These are phyloP conservation scores for Alosa sapidissima DNA, from an alignment of 2,797 vertebrate species.

Conservation along the genomic window DNA sequence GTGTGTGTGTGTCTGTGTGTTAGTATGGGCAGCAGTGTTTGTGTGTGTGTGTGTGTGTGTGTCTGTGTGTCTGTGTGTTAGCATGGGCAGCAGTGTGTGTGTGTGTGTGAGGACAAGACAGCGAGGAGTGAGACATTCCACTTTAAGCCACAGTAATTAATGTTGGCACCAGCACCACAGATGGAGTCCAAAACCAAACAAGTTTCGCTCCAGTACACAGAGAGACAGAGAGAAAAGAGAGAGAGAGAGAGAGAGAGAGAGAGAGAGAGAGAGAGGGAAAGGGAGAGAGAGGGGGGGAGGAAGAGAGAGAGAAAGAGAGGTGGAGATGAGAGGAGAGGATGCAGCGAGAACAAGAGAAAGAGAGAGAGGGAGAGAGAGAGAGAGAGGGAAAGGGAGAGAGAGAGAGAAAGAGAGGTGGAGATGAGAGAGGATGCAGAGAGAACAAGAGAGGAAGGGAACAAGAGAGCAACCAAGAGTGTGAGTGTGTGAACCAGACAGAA, in stretches of 20 bases:
- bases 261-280: neutral
- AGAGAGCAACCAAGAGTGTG: neutral
- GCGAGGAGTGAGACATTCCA: slow-evolving; percentile 48
- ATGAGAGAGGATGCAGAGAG: neutral
- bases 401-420: neutral
- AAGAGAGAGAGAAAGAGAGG: neutral
- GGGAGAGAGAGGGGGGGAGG: neutral
- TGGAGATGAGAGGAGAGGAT: too few relatives aligned
- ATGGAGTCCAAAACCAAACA: slow-evolving; percentile 55
- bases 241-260: neutral
- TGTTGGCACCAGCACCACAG: slow-evolving; percentile 46
- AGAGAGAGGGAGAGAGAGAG: neutral
- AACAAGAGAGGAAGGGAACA: too few relatives aligned
- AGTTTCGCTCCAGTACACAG: slow-evolving; percentile 49
- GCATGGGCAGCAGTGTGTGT: too few relatives aligned
- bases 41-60: too few relatives aligned
- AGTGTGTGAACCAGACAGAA: neutral
- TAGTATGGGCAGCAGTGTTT: too few relatives aligned
- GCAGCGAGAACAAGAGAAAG: neutral
- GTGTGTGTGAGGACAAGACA: neutral
- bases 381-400: neutral
- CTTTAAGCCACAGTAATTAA: slow-evolving; percentile 59
- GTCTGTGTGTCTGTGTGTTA: too few relatives aligned
- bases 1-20: too few relatives aligned
- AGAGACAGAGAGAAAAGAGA: slow-evolving; percentile 16